Conservation (phyloP, 2,888 invertebrate genomes). For the Agrochola litura region DNA sequence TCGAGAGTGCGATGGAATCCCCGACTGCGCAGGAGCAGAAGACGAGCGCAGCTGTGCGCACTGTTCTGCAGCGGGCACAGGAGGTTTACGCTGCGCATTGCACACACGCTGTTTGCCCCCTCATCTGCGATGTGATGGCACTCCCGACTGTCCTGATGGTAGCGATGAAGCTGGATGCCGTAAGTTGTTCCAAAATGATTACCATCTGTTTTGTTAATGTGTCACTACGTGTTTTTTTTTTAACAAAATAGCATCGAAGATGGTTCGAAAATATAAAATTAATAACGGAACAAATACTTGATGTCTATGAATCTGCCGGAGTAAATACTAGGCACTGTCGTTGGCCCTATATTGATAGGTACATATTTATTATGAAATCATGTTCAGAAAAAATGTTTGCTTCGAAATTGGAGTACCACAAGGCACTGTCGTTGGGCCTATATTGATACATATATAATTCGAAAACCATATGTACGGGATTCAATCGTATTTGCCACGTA, state of each 20-base stretch:
- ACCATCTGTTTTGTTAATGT: neutral
- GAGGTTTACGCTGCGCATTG: slow-evolving; percentile 94
- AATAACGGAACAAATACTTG: slow-evolving; percentile 1
- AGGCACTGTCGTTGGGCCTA: neutral
- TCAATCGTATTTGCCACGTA: no score
- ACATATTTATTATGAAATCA: neutral
- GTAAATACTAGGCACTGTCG: neutral
- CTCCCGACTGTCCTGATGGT: slow-evolving; percentile 95
- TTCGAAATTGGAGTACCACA: slow-evolving; percentile 1
- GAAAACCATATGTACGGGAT: no score
- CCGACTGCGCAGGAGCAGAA: slow-evolving; percentile 95
- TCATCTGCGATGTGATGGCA: slow-evolving; percentile 94
- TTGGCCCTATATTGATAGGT: neutral
- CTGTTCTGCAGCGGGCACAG: slow-evolving; percentile 92
- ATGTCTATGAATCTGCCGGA: neutral
- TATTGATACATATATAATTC: no score
- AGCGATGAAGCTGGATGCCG: slow-evolving; percentile 96
- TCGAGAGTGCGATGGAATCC: slow-evolving; percentile 95
- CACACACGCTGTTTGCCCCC: slow-evolving; percentile 94
- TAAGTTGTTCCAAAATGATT: slow-evolving; percentile 87
- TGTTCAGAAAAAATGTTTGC: neutral
- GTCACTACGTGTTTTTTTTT: neutral
- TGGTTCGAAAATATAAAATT: neutral
- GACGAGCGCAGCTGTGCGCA: slow-evolving; percentile 96
- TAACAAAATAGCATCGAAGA: neutral